These are phyloP conservation scores for Probosciger aterrimus DNA, from an alignment of 2,113 vertebrate genomes.

Conservation along the genomic window DNA sequence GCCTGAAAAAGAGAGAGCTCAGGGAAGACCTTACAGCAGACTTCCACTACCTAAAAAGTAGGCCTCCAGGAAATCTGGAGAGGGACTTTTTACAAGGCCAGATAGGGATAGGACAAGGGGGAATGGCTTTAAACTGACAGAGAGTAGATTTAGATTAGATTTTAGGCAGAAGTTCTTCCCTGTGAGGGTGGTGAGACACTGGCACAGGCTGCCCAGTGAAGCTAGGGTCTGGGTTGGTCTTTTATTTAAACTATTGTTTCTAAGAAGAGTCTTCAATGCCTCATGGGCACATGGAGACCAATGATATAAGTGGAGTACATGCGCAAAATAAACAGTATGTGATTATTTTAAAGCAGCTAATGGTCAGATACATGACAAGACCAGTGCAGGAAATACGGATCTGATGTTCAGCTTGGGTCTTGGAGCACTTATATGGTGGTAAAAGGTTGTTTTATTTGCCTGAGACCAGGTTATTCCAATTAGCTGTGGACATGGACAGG, in stretches of 20 bases:
- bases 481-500: not conserved
- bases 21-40: too few species aligned
- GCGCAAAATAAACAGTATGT: not conserved
- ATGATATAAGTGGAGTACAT: accelerated
- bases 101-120: too few species aligned
- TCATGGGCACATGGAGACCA: not conserved
- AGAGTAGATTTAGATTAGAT: too few species aligned
- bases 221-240: not conserved
- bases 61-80: too few species aligned
- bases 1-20: too few species aligned
- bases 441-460: not conserved
- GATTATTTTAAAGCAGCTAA: not conserved
- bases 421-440: not conserved
- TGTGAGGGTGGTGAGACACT: not conserved
- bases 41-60: too few species aligned
- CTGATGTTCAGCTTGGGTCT: not conserved
- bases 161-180: not conserved
- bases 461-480: not conserved
- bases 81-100: too few species aligned
- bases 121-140: too few species aligned
- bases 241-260: not conserved
- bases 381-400: accelerated
- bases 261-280: not conserved
- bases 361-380: not conserved
- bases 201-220: not conserved